A percentile compares a stretch with the other conserved stretches of the same genome.
Conservation (phyloP, 2,797 vertebrate genomes). For the Diceros bicornis region DNA sequence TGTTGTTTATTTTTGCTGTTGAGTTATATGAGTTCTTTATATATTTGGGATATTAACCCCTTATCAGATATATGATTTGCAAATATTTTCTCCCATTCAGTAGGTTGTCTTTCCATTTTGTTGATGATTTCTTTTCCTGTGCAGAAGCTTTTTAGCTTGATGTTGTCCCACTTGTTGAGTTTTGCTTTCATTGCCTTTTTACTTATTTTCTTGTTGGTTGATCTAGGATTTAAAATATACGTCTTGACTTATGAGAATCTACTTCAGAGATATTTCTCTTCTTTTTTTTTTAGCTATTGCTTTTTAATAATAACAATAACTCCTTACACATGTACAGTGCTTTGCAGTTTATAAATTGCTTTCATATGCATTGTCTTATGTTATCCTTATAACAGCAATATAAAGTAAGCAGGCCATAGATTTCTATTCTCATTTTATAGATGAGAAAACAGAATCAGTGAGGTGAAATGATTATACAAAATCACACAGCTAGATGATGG, state of each 20-base stretch:
- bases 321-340: neutral
- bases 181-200: neutral
- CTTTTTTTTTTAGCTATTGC: neutral
- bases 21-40: too few species aligned
- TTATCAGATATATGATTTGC: neutral
- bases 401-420: neutral
- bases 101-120: neutral
- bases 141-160: neutral
- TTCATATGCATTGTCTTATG: neutral
- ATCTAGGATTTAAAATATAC: neutral
- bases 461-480: neutral
- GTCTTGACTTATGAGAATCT: neutral
- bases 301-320: neutral
- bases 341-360: neutral
- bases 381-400: neutral
- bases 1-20: too few species aligned
- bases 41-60: neutral
- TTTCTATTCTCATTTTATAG: neutral
- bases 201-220: conserved; percentile 10
- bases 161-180: neutral
- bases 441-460: neutral
- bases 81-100: neutral
- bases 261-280: neutral
- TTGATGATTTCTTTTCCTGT: neutral
- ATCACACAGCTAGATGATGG: neutral